Base-by-base conservation (phyloP, 2,113 vertebrate genomes). In the Vimba vimba region DNA sequence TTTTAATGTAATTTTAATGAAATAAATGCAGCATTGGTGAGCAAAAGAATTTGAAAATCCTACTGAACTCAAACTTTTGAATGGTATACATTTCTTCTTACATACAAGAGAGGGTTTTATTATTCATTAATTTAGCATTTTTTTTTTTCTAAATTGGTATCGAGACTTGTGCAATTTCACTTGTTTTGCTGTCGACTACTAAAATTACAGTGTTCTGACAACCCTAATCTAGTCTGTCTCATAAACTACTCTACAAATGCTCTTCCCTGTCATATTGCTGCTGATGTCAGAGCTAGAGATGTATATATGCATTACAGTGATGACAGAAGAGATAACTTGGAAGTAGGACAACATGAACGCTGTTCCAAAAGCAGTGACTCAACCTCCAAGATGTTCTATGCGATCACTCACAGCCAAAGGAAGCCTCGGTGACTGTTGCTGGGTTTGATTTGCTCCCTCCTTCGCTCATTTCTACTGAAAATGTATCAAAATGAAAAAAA, bases 391-490 rank as follows among this genome's bases (percentile, higher is more conserved):
- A 88, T 68, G 87, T 87, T 66, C 79, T 85, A 89, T 88, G 90
- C 50, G 86, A 66, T 30, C 59, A 85, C 87, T 88, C 84, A 86
- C 87, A 86, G 79, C 81, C 78, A 82, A 89, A 79, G 68, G 60
- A 87, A 88, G 84, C 79, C 85, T 74, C 88, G 78, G 91, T 89
- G 90, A 90, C 86, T 88, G 86, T 84, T 81, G 91, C 71, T 83
- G 82, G 79, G 79, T 88, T 91, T 89, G 90, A 88, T 86, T 87
- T 66, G 81, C 21, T 91, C 80, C 87, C 87, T 86, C 86, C 57
- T 83, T 2, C 59, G 83, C 80, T 68, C 43, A 23, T 68, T 68
- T 82, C 77, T 36, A 30, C 60, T 19, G 23, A 68, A 66, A 77
- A 30, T 17, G 25, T 21, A 27, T n/a, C 36, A 79, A 25, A n/a